Base-by-base conservation (phyloP, 2,888 invertebrate species). In the Micropterix aruncella region DNA sequence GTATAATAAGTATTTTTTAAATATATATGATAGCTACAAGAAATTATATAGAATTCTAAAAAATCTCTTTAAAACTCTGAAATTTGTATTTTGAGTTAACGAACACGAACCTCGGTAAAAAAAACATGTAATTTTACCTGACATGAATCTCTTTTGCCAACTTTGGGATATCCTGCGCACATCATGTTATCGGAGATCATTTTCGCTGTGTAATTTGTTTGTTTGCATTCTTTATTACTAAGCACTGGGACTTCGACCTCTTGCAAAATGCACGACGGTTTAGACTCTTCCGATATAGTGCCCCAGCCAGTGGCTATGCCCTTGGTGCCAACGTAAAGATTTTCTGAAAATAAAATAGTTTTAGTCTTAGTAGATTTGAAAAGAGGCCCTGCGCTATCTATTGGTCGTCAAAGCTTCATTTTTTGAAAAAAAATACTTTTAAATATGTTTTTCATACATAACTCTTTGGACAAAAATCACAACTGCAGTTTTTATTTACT, bases 181-280 rank as follows among this genome's bases (percentile, higher is more conserved):
- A 90, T 57, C 91, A 91, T 92, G 59, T 89, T 89, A 53, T 87
- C 82, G 0, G 87, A 84, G 52, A 91, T 91, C 84, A 89, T 88
- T 44, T 80, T 76, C 1, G 81, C 67, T 2, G 82, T 82, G 59
- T 92, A 92, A 60, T 85, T 88, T 2, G 89, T 88, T 45, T 64
- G 75, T 41, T 77, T 72, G 56, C 87, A 87, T 44, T 78, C 79
- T 19, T 79, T 74, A 58, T 86, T 87, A 52, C 74, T 77, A n/a
- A 78, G 56, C 7, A 79, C 76, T 0, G 78, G 77, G 2, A 91
- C 83, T 52, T 85, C 84, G 1, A 91, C 91, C 61, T 89, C 84
- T 56, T 87, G 84, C 18, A 92, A 70, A 9, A 83, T 71, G 55
- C 90, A 89, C 0, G 89, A 84, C 0, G 89, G 84, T 55, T 84